A percentile compares a stretch with the other conserved stretches of the same genome.
phyloP scores from a whole-genome alignment of 30 jellyfish, hydroid and myxozoan genomes.

The Aurelia coerulea region DNA sequence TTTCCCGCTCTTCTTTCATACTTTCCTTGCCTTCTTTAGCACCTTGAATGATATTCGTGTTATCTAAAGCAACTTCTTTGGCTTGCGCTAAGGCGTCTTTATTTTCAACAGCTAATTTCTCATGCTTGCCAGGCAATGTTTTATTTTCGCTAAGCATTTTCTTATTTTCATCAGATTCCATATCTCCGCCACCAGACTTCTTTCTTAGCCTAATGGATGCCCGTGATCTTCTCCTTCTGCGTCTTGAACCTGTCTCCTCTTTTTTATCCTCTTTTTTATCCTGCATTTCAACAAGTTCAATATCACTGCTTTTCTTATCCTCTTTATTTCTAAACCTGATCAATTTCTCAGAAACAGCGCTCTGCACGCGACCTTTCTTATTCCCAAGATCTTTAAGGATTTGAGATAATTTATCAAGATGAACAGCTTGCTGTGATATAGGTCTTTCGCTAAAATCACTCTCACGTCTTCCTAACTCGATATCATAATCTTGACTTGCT shows the following conservation, averaged over 20 bases:
- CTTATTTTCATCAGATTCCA: background rate
- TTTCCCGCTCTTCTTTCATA: background rate
- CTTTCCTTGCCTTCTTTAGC: slow-evolving; percentile 27
- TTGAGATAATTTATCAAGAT: background rate
- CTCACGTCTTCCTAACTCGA: background rate
- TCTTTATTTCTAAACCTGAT: background rate
- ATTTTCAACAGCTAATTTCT: background rate
- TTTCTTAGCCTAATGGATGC: no score
- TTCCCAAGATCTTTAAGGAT: background rate
- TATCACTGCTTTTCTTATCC: background rate
- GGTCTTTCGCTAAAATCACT: background rate
- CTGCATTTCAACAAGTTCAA: slow-evolving; percentile 18
- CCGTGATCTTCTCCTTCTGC: no score
- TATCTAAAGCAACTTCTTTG: background rate
- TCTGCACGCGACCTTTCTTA: background rate
- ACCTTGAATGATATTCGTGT: slow-evolving; percentile 22
- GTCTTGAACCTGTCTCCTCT: background rate
- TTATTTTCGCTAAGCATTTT: background rate
- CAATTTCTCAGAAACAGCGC: background rate
- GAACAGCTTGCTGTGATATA: background rate
- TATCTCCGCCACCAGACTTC: background rate
- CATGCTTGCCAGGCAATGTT: background rate
- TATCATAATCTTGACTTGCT: background rate
- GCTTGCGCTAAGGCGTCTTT: background rate
- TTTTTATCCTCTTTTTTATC: no score